Evolutionary conservation across 2,113 vertebrate genomes (phyloP).

Genomic region (Centrocercus urophasianus): DNA sequence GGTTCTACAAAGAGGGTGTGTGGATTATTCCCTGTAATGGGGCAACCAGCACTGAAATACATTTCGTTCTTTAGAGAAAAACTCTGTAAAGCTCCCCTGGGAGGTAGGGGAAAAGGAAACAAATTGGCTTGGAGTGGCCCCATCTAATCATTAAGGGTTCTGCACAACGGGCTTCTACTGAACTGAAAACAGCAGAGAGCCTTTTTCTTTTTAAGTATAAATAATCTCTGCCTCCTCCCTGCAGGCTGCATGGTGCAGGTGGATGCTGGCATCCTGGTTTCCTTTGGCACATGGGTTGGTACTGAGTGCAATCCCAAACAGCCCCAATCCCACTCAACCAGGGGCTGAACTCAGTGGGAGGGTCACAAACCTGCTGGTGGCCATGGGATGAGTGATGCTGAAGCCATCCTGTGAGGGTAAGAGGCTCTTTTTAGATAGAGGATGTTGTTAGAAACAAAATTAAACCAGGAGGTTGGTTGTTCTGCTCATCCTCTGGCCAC

Average conservation of each 20-base stretch:
- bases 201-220: neutral
- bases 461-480: neutral
- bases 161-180: neutral
- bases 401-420: neutral
- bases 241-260: neutral
- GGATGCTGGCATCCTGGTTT: neutral
- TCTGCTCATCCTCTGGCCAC: neutral
- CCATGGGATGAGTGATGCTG: neutral
- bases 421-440: neutral
- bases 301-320: neutral
- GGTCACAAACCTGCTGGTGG: neutral
- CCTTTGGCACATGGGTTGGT: neutral
- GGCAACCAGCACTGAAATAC: neutral
- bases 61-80: neutral
- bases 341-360: neutral
- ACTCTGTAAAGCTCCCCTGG: neutral
- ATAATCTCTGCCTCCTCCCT: neutral
- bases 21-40: neutral
- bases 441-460: neutral
- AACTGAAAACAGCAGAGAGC: neutral
- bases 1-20: neutral
- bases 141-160: neutral
- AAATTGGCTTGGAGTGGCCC: neutral
- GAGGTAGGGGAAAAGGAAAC: constrained; percentile 3
- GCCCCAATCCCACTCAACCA: neutral